These are phyloP conservation scores for Drosophila kuntzei DNA, from an alignment of 2,888 invertebrate species.

Conservation along the genomic window DNA sequence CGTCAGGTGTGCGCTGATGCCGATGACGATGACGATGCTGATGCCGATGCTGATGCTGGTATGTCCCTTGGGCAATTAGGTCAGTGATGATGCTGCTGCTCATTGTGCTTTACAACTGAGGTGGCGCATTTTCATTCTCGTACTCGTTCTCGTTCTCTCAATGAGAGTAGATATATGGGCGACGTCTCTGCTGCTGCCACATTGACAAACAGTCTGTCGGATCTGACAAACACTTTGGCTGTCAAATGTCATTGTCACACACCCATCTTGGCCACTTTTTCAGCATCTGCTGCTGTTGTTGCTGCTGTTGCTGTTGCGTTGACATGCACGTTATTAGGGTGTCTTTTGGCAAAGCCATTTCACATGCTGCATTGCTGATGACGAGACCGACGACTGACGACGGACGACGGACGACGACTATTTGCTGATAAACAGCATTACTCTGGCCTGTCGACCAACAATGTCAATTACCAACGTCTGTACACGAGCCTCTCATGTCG, in stretches of 20 bases:
- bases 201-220: constrained; percentile 37
- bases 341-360: constrained; percentile 30
- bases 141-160: constrained; percentile 2
- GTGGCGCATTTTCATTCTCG: constrained; percentile 5
- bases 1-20: constrained; percentile 44
- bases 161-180: constrained; percentile 28
- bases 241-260: constrained; percentile 59
- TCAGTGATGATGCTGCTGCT: constrained; percentile 17
- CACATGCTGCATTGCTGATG: constrained; percentile 55
- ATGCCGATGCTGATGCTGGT: constrained; percentile 13
- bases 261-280: constrained; percentile 45
- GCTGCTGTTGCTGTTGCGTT: constrained; percentile 31
- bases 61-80: constrained; percentile 28
- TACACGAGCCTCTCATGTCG: constrained; percentile 61
- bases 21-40: constrained; percentile 11
- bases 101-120: constrained; percentile 20
- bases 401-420: constrained; percentile 7
- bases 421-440: constrained; percentile 51
- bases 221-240: constrained; percentile 41
- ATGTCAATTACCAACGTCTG: constrained; percentile 65
- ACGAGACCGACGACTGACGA: constrained; percentile 20
- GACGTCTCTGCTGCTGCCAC: constrained; percentile 14
- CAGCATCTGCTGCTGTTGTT: constrained; percentile 9
- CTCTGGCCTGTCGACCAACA: constrained; percentile 44
- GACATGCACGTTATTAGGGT: constrained; percentile 52